Evolutionary conservation across 1,140 invertebrate species (phyloP), one percentile per base, ranked within the genome.

Genomic region (Drosophila repleta): DNA sequence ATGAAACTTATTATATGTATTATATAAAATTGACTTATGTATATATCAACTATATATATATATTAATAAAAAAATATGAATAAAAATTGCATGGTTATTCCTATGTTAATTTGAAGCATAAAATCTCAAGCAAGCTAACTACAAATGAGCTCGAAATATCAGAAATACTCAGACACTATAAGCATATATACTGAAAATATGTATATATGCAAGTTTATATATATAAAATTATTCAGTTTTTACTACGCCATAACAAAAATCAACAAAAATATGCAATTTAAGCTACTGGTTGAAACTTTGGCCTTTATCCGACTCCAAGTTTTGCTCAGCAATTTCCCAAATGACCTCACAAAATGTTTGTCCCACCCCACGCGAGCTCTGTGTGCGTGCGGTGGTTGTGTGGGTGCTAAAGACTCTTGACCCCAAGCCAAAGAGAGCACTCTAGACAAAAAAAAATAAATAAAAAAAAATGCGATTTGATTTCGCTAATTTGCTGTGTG

Each of bases 401-500:
- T 63, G 66, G 32, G 65, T 63, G 65, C 53, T 74, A 46, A 68
- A 61, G 39, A 57, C 20, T 29, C 18, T 63, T 45, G 58, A 63
- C 45, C 65, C 52, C 21, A 24, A 39, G 41, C 46, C 57, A 58
- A 69, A 56, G 49, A 53, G 49, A 26, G 26, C 49, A 32, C 21
- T 51, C 58, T 69, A 29, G 46, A 39, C 37, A 29, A 70, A 70
- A 32, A 74, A 55, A 53, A 35, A 74, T 48, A 53, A 29, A 3
- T 5, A 26, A 1, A 26, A 3, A 26, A 32, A 74, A 55, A 52
- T 39, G 58, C 37, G 52, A 74, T 70, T 70, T 74, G 66, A 74
- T 74, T 64, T 74, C 58, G 66, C 39, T 70, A 69, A 69, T 74
- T 74, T 74, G 72, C 56, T 64, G 60, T 39, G 17, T 17, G 60